Percentiles rank a stretch among this genome's conserved stretches.
phyloP scores from a whole-genome alignment of 2,113 vertebrate species.

The Atrichornis clamosus region DNA sequence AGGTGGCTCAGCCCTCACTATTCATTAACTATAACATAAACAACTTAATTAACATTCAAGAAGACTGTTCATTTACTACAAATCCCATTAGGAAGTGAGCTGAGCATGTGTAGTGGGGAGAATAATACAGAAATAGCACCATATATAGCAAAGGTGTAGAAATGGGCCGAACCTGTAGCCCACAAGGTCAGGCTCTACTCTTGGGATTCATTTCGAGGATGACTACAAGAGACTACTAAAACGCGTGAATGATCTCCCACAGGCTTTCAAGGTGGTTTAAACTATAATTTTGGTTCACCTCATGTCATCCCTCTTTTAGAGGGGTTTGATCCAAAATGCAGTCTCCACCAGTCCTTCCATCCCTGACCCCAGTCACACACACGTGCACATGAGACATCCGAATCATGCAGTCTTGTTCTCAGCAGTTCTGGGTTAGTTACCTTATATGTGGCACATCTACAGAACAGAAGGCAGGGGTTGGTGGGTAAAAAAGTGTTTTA shows the following conservation, averaged over 20 bases:
- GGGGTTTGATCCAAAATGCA: not conserved
- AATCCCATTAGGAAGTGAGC: not conserved
- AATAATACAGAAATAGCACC: not conserved
- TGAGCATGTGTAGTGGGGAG: not conserved
- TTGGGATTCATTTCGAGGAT: not conserved
- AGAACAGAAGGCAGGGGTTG: not conserved
- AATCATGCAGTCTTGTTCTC: rapidly evolving
- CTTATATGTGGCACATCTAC: not conserved
- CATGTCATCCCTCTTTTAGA: not conserved
- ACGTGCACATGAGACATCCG: rapidly evolving
- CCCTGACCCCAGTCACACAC: not conserved
- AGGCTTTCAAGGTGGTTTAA: not conserved
- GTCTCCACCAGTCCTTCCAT: not conserved
- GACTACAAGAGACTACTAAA: not conserved
- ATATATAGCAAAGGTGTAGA: not conserved
- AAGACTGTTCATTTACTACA: not conserved
- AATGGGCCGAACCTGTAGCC: not conserved
- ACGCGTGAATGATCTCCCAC: not conserved
- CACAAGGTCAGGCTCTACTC: not conserved
- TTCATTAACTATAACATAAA: not conserved
- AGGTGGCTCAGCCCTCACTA: not conserved
- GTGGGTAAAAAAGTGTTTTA: not conserved
- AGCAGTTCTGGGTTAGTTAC: not conserved
- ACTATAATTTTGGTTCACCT: not conserved
- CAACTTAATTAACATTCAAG: not conserved